Base-by-base conservation (phyloP, 2,888 invertebrate genomes). In the Dyspetes luteomarginatus region DNA sequence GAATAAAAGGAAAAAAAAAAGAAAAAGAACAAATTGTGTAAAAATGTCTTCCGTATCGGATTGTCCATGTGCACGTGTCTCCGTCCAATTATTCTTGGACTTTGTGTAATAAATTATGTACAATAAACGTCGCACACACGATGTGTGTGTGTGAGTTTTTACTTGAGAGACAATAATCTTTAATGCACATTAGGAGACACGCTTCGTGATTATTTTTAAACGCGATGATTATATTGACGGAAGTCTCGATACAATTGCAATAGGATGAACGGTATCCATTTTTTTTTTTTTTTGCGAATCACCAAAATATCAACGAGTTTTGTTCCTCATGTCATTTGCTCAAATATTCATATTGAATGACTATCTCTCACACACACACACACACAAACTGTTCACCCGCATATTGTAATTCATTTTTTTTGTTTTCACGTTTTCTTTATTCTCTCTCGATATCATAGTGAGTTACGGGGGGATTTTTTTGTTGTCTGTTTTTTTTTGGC, bases 21-120 rank as follows among this genome's bases (percentile, higher is more conserved):
- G 50, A 50, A 62, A 30, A 64, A 58, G 52, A 58, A 72, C n/a
- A 62, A 62, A 72, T 26, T 15, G 52, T 56, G 48, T 52, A 15
- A 74, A 78, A 67, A 36, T 73, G 36, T 12, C 15, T 50, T 72
- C 60, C 55, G 65, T 62, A 7, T 56, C 75, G 60, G 74, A 78
- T 82, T 79, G 68, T 82, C 67, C 78, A 62, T 74, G 52, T 81
- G 58, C 45, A 28, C 50, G 56, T 55, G 48, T 67, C 43, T 45
- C 22, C 58, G 65, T 64, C 45, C 3, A 30, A 68, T 68, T 17
- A 28, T 72, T 12, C 24, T 52, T 36, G 36, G 22, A 28, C 19
- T 60, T 22, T 28, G 41, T 67, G 4, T 45, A 22, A 64, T 45
- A 62, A 67, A 77, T 73, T 77, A 48, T 73, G 56, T 41, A 69